Conservation (phyloP, 1,140 invertebrate species). For the Lepidurus apus region DNA sequence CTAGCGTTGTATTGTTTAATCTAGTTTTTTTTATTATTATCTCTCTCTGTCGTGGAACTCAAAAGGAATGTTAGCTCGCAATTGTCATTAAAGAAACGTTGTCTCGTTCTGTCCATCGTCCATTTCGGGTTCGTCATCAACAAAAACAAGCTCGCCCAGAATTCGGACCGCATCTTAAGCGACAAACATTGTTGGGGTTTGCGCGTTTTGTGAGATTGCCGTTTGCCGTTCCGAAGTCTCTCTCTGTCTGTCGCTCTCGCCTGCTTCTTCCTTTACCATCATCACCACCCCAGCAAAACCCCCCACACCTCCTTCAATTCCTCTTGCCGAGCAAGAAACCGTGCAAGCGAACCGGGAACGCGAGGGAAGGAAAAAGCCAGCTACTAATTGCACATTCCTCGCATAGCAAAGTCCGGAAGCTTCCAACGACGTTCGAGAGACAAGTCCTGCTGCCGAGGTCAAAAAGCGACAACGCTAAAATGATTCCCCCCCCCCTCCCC, state of each 20-base stretch:
- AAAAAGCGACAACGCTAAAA: conserved; percentile 17
- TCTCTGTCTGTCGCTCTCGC: conserved; percentile 33
- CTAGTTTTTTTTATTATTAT: conserved; percentile 15
- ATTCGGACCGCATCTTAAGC: conserved; percentile 36
- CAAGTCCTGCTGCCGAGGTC: conserved; percentile 26
- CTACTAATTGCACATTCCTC: conserved; percentile 85
- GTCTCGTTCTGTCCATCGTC: conserved; percentile 60
- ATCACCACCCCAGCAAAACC: neutral
- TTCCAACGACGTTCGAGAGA: conserved; percentile 33
- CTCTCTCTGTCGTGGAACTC: neutral
- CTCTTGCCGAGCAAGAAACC: conserved; percentile 37
- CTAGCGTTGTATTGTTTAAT: conserved; percentile 15
- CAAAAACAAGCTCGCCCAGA: conserved; percentile 29
- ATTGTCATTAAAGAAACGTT: conserved; percentile 43
- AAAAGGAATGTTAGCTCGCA: conserved; percentile 26
- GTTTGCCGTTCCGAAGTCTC: conserved; percentile 28
- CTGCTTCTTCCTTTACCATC: conserved; percentile 44
- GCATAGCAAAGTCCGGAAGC: conserved; percentile 56
- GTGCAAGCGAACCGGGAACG: neutral
- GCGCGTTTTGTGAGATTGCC: neutral
- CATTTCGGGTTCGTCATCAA: conserved; percentile 46
- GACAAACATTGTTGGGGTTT: conserved; percentile 27
- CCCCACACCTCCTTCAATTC: neutral
- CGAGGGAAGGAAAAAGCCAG: conserved; percentile 36
- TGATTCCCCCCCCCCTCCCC: conserved; percentile 25